Evolutionary conservation across 2,113 vertebrate species (phyloP).

Genomic region (Cynocephalus volans): DNA sequence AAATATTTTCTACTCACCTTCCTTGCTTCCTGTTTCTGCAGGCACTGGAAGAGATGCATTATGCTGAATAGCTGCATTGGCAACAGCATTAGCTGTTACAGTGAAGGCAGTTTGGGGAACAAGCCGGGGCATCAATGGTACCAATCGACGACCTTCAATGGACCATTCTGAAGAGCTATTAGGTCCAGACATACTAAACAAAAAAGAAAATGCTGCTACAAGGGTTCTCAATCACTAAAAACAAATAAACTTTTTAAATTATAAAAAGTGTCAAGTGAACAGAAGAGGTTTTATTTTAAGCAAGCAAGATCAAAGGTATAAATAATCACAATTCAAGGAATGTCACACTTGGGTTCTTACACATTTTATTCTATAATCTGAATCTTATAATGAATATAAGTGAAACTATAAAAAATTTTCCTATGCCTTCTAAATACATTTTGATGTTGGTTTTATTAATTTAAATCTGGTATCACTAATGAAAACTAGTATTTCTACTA

Average conservation of each 20-base stretch:
- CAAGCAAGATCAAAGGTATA: constrained; percentile 77
- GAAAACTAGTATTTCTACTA: constrained; percentile 63
- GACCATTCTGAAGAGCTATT: constrained; percentile 99
- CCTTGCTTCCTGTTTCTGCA: constrained; percentile 98
- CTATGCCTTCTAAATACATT: constrained; percentile 69
- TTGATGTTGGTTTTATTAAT: constrained; percentile 12
- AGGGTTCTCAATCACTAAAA: constrained; percentile 22
- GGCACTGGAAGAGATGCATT: constrained; percentile 95
- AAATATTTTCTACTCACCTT: constrained; percentile 91
- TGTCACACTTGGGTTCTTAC: constrained; percentile 63
- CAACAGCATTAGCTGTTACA: constrained; percentile 96
- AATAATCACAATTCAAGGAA: constrained; percentile 72
- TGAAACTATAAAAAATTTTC: constrained; percentile 46
- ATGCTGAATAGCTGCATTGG: constrained; percentile 95
- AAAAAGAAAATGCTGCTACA: constrained; percentile 82
- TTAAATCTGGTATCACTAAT: constrained; percentile 59
- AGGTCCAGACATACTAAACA: constrained; percentile 97
- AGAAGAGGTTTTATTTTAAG: constrained; percentile 74
- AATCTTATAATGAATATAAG: constrained; percentile 48
- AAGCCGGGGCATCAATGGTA: constrained; percentile 97
- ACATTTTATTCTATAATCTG: constrained; percentile 69
- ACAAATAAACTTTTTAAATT: constrained; percentile 47
- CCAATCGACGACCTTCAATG: constrained; percentile 97
- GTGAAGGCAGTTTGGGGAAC: constrained; percentile 99
- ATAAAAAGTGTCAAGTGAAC: background rate